Base-by-base conservation (phyloP, 2,888 invertebrate genomes). In the Muscina levida region DNA sequence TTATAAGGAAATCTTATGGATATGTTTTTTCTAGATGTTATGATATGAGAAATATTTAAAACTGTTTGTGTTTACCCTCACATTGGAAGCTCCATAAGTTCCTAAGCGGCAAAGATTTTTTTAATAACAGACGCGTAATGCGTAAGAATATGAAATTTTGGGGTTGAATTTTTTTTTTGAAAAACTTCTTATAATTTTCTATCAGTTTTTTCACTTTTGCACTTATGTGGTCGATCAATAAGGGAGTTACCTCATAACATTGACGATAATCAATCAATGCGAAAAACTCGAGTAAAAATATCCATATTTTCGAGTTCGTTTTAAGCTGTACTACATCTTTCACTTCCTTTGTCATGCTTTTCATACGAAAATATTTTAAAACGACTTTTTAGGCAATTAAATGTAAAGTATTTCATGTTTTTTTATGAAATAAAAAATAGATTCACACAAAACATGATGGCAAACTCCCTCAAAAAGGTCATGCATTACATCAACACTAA, bases 391-490 rank as follows among this genome's bases (percentile, higher is more conserved):
- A 80, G 24, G 1, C 17, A 22, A 26, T 71, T 59, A 3, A 82
- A n/a, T 17, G 11, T 44, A 57, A 82, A 72, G 37, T 57, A 72
- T 39, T 78, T 71, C 13, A 65, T 73, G n/a, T 44, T 51, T 44
- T 2, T 26, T 56, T 8, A 72, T 53, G 31, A 70, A 68, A 71
- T 62, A 51, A 5, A 66, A 17, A 15, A 77, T 19, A 6, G 68
- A 57, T 39, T 73, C 31, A 19, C 71, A 48, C 5, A 77, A 5
- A 66, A 77, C 67, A 42, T 81, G 73, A 13, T 72, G 71, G 26
- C 81, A 77, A 11, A 74, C 39, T 10, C 77, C 80, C 39, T 81
- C 80, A 65, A 72, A 72, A 11, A 81, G 5, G 42, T 81, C 77
- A 31, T 81, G 77, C 73, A 76, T 74, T 68, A n/a, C 70, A 76